Conservation (phyloP, 2,797 vertebrate species). For the Oceanodroma leucorhoa region DNA sequence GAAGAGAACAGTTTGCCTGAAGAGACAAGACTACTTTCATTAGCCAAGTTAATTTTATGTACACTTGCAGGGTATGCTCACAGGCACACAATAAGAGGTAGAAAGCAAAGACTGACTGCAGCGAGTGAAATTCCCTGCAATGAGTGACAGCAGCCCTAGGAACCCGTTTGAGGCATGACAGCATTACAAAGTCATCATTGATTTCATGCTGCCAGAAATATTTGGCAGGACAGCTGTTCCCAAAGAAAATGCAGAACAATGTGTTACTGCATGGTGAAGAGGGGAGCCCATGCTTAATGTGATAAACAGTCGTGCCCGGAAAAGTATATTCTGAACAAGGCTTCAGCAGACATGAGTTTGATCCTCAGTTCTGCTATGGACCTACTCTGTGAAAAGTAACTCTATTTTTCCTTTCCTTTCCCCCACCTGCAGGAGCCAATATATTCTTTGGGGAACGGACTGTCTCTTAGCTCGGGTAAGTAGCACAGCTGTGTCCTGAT, state of each 20-base stretch:
- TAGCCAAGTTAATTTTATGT: neutral
- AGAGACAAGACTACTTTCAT: neutral
- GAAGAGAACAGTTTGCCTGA: neutral
- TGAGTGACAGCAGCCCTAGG: neutral
- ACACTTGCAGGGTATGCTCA: neutral
- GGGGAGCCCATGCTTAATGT: neutral
- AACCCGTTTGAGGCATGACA: neutral
- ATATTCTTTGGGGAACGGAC: neutral
- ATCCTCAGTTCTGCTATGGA: neutral
- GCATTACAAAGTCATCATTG: neutral
- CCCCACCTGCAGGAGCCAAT: neutral
- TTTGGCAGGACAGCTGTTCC: neutral
- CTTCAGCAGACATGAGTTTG: neutral
- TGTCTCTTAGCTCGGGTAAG: neutral
- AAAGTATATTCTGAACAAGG: neutral
- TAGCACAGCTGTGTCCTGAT: neutral
- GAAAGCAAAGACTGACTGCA: neutral
- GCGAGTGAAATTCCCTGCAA: neutral
- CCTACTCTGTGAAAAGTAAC: neutral
- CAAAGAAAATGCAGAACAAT: neutral
- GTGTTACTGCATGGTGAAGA: neutral
- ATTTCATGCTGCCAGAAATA: neutral
- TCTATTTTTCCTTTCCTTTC: neutral
- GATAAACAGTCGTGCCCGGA: neutral
- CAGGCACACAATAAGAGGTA: neutral